These are phyloP conservation scores for Pristionchus entomophagus DNA, from an alignment of 2,888 invertebrate genomes.

Conservation along the genomic window DNA sequence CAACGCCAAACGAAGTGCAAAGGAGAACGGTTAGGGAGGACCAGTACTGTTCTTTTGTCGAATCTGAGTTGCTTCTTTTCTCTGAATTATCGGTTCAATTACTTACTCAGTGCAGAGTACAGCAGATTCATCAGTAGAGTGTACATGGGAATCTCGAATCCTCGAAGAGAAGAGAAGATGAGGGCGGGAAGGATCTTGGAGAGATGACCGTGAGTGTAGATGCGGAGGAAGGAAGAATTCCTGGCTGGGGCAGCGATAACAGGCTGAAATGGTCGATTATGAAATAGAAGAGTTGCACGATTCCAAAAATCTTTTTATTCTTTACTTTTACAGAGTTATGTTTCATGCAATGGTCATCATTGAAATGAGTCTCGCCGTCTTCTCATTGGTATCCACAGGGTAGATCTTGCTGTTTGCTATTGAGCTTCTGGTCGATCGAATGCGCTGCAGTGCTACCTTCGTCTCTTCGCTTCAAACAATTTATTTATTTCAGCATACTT, in stretches of 20 bases:
- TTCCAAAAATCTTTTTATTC: too few species aligned
- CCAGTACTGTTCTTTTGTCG: neutral
- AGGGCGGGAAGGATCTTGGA: neutral
- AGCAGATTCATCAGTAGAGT: neutral
- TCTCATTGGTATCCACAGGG: neutral
- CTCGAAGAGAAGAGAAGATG: conserved; percentile 4
- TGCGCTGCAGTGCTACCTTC: neutral
- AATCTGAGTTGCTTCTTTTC: neutral
- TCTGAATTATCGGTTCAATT: neutral
- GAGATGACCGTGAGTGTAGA: neutral
- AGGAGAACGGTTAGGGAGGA: neutral
- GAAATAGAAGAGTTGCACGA: too few species aligned
- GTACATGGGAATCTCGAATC: neutral
- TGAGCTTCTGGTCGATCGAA: neutral
- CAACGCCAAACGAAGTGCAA: neutral
- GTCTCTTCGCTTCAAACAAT: neutral
- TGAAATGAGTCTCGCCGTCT: neutral
- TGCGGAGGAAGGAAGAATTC: neutral
- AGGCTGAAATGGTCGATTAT: too few species aligned
- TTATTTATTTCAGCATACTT: too few species aligned
- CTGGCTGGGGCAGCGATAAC: too few species aligned
- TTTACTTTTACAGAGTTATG: too few species aligned
- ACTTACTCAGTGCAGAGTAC: conserved; percentile 5
- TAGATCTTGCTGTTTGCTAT: neutral
- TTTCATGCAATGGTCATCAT: too few species aligned